phyloP scores from a whole-genome alignment of 2,888 invertebrate species.

The Yponomeuta evonymella region DNA sequence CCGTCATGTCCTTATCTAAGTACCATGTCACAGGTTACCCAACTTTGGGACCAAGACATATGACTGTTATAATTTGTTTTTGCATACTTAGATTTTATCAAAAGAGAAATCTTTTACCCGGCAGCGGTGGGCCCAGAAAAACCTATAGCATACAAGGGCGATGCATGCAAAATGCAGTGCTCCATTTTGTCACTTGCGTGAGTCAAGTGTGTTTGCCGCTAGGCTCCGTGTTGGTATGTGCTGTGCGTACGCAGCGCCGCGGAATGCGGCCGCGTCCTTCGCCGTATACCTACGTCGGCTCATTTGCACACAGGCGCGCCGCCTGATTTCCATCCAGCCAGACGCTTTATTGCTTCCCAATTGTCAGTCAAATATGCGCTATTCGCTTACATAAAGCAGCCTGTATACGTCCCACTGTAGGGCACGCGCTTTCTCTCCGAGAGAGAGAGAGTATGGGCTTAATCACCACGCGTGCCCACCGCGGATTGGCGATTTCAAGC shows the following conservation, averaged over 20 bases:
- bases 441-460: no score
- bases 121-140: no score
- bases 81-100: no score
- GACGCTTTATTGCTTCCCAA: slow-evolving; percentile 59
- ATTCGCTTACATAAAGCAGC: slow-evolving; percentile 20
- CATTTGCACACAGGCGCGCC: slow-evolving; percentile 67
- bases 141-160: slow-evolving; percentile 20
- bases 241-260: slow-evolving; percentile 42
- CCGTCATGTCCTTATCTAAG: no score
- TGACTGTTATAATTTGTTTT: no score
- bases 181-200: slow-evolving; percentile 44
- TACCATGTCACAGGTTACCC: no score
- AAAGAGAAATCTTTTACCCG: no score
- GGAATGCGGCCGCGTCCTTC: slow-evolving; percentile 76
- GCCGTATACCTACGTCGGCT: slow-evolving; percentile 52
- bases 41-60: no score
- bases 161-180: slow-evolving; percentile 45
- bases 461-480: no score
- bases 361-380: slow-evolving; percentile 48
- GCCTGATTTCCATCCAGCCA: slow-evolving; percentile 43
- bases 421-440: no score
- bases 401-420: no score
- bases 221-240: slow-evolving; percentile 58
- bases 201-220: slow-evolving; percentile 10
- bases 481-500: no score